Percentiles rank a stretch among this genome's conserved stretches.
Conservation (phyloP, 2,888 invertebrate genomes). For the Ormyrus thymus region DNA sequence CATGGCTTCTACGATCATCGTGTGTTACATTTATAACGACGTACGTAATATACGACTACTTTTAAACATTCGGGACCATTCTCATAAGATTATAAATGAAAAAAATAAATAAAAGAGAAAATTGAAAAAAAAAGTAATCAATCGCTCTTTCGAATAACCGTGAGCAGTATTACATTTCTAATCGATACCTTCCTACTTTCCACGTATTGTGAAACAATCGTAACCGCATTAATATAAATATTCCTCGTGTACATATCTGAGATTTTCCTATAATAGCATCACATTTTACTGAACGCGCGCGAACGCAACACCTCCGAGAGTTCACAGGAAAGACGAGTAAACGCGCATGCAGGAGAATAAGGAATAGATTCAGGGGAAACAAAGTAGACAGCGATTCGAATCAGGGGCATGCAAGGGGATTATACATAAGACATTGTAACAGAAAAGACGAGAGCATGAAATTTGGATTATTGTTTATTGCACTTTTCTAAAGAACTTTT, state of each 20-base stretch:
- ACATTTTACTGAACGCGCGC: background rate
- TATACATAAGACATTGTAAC: background rate
- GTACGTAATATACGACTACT: constrained; percentile 62
- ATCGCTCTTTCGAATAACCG: constrained; percentile 44
- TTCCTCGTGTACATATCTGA: constrained; percentile 39
- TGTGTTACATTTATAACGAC: constrained; percentile 46
- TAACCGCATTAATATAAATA: constrained; percentile 2
- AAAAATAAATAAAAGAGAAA: constrained; percentile 47
- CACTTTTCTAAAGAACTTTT: constrained; percentile 9
- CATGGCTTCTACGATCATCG: constrained; percentile 52
- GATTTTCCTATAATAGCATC: constrained; percentile 28
- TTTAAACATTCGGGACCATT: constrained; percentile 72
- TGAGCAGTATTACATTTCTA: constrained; percentile 55
- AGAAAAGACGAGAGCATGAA: background rate
- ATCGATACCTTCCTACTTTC: constrained; percentile 16
- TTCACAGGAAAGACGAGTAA: background rate
- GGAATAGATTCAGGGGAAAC: background rate
- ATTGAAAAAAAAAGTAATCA: constrained; percentile 39
- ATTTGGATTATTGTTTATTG: constrained; percentile 16
- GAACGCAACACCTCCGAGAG: background rate
- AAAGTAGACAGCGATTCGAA: too few species aligned
- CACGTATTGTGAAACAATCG: constrained; percentile 28
- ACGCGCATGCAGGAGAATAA: constrained; percentile 1
- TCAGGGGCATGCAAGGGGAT: too few species aligned
- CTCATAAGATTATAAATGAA: constrained; percentile 63